Evolutionary conservation across 2,888 invertebrate species (phyloP), one percentile per base, ranked within the genome.

Genomic region (Thelaira solivaga): DNA sequence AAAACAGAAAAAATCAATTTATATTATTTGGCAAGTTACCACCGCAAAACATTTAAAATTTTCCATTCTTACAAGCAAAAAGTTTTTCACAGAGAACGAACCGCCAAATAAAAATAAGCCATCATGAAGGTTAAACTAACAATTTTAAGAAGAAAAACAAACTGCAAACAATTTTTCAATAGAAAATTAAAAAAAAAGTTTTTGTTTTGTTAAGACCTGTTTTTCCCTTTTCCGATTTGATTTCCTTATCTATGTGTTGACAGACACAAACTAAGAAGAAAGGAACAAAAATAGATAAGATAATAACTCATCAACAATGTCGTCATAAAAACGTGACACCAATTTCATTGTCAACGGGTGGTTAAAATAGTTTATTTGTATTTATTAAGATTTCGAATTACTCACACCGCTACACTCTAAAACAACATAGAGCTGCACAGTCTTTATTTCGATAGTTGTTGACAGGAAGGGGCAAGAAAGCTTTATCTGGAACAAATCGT

Each of bases 271-370:
- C 8, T 45, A 10, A 47, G 51, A n/a, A n/a, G 53, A 69, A 31
- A 41, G n/a, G 36, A 53, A 72, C 67, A 74, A 81, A 83, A 85
- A 85, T 86, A 86, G 85, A n/a, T n/a, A 84, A 85, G 85, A 85
- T 84, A 85, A 85, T 86, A 83, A 85, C 82, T 86, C 83, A 85
- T 84, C 85, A 84, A 85, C 82, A 82, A 83, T 76, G 69, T 72
- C 85, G 83, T 85, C 85, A 84, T 85, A 85, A 85, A 84, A 85
- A 86, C 84, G 85, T 86, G 85, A 86, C 85, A 86, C 84, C 83
- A 83, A 85, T 84, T 85, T 84, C 83, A 84, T 82, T 83, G 83
- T 76, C 67, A 62, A 68, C 67, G 65, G 64, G 43, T 71, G 67
- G 45, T 53, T 41, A 26, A 76, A 53, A 57, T 22, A 47, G 16